Evolutionary conservation across 2,888 invertebrate species (phyloP).

Genomic region (Tholera decimalis): DNA sequence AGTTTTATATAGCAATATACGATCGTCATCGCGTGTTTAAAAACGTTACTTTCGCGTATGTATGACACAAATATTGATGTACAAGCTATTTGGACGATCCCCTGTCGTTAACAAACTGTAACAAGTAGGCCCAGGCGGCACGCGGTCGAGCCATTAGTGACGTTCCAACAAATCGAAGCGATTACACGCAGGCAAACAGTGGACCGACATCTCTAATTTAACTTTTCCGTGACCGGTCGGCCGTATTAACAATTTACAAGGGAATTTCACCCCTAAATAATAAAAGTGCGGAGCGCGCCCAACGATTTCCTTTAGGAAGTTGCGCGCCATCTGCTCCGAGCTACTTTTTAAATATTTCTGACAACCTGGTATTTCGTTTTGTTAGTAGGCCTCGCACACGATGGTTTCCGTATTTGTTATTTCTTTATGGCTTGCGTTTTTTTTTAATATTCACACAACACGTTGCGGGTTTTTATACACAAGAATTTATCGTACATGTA

Average conservation of each 20-base stretch:
- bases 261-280: constrained; percentile 85
- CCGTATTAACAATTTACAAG: constrained; percentile 82
- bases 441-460: constrained; percentile 51
- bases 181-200: constrained; percentile 78
- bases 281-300: constrained; percentile 79
- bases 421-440: constrained; percentile 53
- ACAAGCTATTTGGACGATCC: constrained; percentile 50
- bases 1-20: constrained; percentile 23
- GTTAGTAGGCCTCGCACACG: constrained; percentile 50
- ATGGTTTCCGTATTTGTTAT: constrained; percentile 53
- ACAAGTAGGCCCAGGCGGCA: constrained; percentile 57
- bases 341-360: constrained; percentile 78
- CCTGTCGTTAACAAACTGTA: constrained; percentile 58
- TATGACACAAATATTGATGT: constrained; percentile 42
- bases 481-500: constrained; percentile 55
- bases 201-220: constrained; percentile 81
- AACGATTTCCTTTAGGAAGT: constrained; percentile 80
- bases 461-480: constrained; percentile 44
- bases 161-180: constrained; percentile 79
- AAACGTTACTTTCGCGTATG: constrained; percentile 24
- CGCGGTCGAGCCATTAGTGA: constrained; percentile 71
- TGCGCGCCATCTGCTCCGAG: constrained; percentile 72
- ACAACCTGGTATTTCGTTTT: constrained; percentile 71
- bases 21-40: constrained; percentile 28
- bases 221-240: constrained; percentile 84